These are phyloP conservation scores for Lepidurus apus DNA, from an alignment of 1,140 invertebrate species.

Conservation along the genomic window DNA sequence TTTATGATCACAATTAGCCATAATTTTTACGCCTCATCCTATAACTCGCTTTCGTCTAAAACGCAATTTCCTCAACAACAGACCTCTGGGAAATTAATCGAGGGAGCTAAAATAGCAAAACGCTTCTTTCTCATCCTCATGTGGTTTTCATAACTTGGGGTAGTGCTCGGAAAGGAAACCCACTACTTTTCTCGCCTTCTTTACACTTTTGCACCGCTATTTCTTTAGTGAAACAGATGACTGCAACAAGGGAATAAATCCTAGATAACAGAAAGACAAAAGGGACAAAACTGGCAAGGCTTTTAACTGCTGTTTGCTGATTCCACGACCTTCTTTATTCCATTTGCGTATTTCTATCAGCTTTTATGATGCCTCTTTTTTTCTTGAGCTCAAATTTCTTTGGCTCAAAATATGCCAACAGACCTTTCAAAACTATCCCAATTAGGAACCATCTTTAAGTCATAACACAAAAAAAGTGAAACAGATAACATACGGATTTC, in stretches of 20 bases:
- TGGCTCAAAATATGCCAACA: neutral
- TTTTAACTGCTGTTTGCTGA: conserved; percentile 5
- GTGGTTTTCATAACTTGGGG: conserved; percentile 2
- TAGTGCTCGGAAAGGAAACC: neutral
- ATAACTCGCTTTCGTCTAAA: conserved; percentile 12
- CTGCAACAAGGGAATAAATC: conserved; percentile 19
- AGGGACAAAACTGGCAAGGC: conserved; percentile 5
- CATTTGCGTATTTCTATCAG: neutral
- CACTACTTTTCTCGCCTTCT: neutral
- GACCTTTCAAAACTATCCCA: neutral
- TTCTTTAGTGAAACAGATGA: neutral
- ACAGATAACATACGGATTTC: neutral
- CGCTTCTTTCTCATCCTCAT: neutral
- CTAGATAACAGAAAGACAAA: conserved; percentile 18
- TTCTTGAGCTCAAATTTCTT: too few relatives aligned
- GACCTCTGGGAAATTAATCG: conserved; percentile 17
- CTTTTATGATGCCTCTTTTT: neutral
- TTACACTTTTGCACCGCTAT: neutral
- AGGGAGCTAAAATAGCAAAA: conserved; percentile 11
- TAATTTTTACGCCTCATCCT: conserved; percentile 13
- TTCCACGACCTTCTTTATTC: neutral
- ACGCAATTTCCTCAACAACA: neutral
- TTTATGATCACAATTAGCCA: conserved; percentile 14
- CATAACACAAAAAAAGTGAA: neutral
- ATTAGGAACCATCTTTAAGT: conserved; percentile 11